Evolutionary conservation across 1,140 invertebrate species (phyloP).

Genomic region (Leptinotarsa undecemlineata): DNA sequence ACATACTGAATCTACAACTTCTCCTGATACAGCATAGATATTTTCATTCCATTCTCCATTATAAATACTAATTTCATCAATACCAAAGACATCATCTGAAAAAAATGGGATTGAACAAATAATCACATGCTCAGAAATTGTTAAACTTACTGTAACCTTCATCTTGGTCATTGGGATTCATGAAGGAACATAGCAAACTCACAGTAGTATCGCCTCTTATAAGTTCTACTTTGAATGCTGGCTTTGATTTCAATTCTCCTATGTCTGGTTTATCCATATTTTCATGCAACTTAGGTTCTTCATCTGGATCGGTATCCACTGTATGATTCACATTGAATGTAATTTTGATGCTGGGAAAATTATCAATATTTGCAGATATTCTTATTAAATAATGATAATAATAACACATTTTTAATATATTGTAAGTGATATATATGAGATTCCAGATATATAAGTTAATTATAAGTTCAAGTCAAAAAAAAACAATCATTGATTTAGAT

Average conservation of each 20-base stretch:
- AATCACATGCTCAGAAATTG: neutral
- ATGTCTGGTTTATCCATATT: constrained; percentile 71
- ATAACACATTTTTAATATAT: too few relatives aligned
- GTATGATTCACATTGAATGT: constrained; percentile 89
- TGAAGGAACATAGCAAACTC: constrained; percentile 81
- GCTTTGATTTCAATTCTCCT: constrained; percentile 84
- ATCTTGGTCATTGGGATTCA: constrained; percentile 66
- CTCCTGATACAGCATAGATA: constrained; percentile 83
- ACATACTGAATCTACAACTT: constrained; percentile 85
- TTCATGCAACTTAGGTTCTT: constrained; percentile 66
- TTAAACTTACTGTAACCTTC: constrained; percentile 71
- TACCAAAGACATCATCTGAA: constrained; percentile 81
- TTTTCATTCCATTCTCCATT: constrained; percentile 83
- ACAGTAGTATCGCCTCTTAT: constrained; percentile 74
- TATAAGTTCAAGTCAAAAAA: too few relatives aligned
- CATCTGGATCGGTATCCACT: constrained; percentile 70
- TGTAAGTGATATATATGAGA: too few relatives aligned
- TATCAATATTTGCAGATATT: too few relatives aligned
- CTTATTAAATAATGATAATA: too few relatives aligned
- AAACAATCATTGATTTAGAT: too few relatives aligned
- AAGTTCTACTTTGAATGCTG: constrained; percentile 83
- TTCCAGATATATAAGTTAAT: too few relatives aligned
- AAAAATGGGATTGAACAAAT: constrained; percentile 26
- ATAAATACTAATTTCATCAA: constrained; percentile 85
- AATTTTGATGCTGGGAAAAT: constrained; percentile 67